A percentile compares a stretch with the other conserved stretches of the same genome.
These are phyloP conservation scores for Lycodopsis pacificus DNA, from an alignment of 2,797 vertebrate species.

Conservation along the genomic window DNA sequence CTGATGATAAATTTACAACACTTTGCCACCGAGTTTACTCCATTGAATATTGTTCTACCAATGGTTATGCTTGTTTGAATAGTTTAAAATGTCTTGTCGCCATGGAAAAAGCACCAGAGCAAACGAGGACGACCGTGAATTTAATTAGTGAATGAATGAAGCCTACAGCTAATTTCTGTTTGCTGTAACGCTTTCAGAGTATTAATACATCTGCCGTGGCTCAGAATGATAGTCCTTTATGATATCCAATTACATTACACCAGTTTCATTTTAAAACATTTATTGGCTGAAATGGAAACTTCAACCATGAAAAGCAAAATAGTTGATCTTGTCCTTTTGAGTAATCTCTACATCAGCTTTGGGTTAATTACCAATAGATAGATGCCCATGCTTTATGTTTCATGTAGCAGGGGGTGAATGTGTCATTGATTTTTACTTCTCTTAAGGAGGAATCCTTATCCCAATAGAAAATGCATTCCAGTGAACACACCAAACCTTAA, in stretches of 20 bases:
- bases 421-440: background rate
- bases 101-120: background rate
- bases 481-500: background rate
- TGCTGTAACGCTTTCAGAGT: background rate
- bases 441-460: background rate
- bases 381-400: background rate
- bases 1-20: background rate
- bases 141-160: background rate
- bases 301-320: background rate
- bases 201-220: background rate
- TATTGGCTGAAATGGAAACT: background rate
- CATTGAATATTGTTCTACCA: background rate
- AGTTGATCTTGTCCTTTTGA: background rate
- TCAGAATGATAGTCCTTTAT: background rate
- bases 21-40: background rate
- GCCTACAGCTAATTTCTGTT: background rate
- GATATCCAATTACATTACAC: background rate
- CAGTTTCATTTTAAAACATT: background rate
- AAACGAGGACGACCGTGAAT: background rate
- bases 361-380: background rate
- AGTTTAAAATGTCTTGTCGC: background rate
- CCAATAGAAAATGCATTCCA: background rate
- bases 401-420: background rate
- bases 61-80: background rate
- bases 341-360: background rate